phyloP scores from a whole-genome alignment of 2,888 invertebrate genomes.

The Trimorus sp. region DNA sequence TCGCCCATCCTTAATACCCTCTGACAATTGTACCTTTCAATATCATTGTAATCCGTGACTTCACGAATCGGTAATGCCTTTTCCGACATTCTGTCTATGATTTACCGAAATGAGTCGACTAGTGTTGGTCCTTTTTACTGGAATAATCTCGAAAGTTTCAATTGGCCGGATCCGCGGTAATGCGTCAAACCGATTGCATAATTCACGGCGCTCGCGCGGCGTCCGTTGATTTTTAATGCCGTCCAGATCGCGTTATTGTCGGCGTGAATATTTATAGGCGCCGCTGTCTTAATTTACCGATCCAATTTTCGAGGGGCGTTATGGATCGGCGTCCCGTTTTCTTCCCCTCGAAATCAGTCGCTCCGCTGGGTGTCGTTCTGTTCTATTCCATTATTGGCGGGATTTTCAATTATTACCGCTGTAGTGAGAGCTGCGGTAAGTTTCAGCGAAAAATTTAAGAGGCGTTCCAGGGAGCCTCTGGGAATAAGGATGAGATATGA shows the following conservation, averaged over 20 bases:
- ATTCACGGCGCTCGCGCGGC: slow-evolving; percentile 29
- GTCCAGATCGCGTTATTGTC: slow-evolving; percentile 39
- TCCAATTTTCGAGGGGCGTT: slow-evolving; percentile 53
- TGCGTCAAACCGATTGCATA: slow-evolving; percentile 47
- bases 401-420: slow-evolving; percentile 59
- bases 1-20: no score
- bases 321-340: slow-evolving; percentile 33
- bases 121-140: no score
- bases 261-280: slow-evolving; percentile 55
- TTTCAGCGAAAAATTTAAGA: slow-evolving; percentile 54
- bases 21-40: no score
- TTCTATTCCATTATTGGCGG: slow-evolving; percentile 58
- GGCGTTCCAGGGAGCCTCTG: slow-evolving; percentile 54
- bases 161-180: slow-evolving; percentile 17
- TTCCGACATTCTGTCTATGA: no score
- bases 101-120: no score
- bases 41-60: no score
- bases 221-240: slow-evolving; percentile 46
- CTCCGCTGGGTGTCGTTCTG: slow-evolving; percentile 55
- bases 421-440: slow-evolving; percentile 59
- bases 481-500: slow-evolving; percentile 60
- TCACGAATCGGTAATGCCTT: no score
- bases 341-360: slow-evolving; percentile 54
- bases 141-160: no score
- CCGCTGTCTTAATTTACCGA: slow-evolving; percentile 44